These are phyloP conservation scores for Salvelinus sp. DNA, from an alignment of 2,113 vertebrate genomes.

Conservation along the genomic window DNA sequence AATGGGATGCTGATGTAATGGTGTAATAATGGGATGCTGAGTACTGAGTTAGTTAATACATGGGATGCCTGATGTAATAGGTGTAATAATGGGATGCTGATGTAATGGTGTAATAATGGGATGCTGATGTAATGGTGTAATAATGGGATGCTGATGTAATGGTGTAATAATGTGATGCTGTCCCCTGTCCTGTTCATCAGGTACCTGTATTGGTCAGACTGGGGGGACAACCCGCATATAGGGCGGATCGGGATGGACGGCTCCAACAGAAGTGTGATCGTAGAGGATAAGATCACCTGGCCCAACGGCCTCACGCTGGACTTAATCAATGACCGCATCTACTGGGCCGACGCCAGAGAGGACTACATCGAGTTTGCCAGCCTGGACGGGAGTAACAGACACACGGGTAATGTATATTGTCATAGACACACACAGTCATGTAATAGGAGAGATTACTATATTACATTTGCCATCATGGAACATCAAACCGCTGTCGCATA, in stretches of 20 bases:
- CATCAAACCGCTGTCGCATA: no score
- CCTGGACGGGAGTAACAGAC: constrained; percentile 87
- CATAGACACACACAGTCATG: constrained; percentile 5
- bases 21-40: no score
- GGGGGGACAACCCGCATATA: constrained; percentile 95
- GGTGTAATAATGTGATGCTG: no score
- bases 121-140: no score
- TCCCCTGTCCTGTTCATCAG: constrained; percentile 58
- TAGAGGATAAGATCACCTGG: constrained; percentile 94
- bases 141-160: no score
- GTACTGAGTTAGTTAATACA: no score
- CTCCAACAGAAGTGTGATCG: constrained; percentile 85
- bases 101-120: no score
- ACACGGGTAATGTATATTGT: constrained; percentile 78
- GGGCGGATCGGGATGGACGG: constrained; percentile 96
- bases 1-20: no score
- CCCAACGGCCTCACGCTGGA: constrained; percentile 94
- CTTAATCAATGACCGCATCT: constrained; percentile 93
- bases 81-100: no score
- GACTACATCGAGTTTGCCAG: constrained; percentile 97
- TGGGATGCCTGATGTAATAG: no score
- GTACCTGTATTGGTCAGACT: constrained; percentile 98
- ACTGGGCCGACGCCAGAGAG: constrained; percentile 95
- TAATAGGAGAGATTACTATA: not conserved
- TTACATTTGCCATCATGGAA: no score